These are phyloP conservation scores for Pristionchus entomophagus DNA, from an alignment of 2,888 invertebrate species.

Conservation along the genomic window DNA sequence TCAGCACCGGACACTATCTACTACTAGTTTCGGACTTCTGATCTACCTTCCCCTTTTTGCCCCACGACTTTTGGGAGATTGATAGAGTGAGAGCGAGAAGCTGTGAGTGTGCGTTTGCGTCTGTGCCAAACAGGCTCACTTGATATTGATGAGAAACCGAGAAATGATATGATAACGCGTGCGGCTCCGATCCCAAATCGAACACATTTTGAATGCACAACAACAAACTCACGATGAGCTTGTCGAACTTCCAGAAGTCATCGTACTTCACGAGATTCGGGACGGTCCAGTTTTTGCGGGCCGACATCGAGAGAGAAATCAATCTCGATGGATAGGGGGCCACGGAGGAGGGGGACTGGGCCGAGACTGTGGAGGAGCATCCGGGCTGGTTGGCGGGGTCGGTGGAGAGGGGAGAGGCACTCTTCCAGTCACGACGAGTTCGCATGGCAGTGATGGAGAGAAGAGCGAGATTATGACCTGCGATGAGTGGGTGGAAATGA, in stretches of 20 bases:
- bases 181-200: too few relatives aligned
- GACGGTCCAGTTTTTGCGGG: slow-evolving; percentile 10
- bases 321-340: not conserved
- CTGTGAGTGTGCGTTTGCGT: not conserved
- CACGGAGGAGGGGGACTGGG: not conserved
- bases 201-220: too few relatives aligned
- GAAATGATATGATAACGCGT: not conserved
- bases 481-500: not conserved
- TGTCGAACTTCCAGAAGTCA: slow-evolving; percentile 35
- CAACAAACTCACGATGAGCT: slow-evolving; percentile 4
- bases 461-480: not conserved
- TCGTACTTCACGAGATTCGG: not conserved
- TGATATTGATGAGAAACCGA: slow-evolving; percentile 37
- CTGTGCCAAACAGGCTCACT: slow-evolving; percentile 39
- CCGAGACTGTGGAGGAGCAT: too few relatives aligned
- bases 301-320: not conserved
- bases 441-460: not conserved
- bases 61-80: slow-evolving; percentile 30
- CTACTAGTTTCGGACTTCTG: not conserved
- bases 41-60: not conserved
- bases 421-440: slow-evolving; percentile 1
- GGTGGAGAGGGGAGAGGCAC: not conserved
- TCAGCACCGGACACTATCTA: not conserved
- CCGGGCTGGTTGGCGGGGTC: not conserved
- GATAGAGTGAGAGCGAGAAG: not conserved